phyloP scores from a whole-genome alignment of 2,888 invertebrate genomes.

The Coremacera marginata region DNA sequence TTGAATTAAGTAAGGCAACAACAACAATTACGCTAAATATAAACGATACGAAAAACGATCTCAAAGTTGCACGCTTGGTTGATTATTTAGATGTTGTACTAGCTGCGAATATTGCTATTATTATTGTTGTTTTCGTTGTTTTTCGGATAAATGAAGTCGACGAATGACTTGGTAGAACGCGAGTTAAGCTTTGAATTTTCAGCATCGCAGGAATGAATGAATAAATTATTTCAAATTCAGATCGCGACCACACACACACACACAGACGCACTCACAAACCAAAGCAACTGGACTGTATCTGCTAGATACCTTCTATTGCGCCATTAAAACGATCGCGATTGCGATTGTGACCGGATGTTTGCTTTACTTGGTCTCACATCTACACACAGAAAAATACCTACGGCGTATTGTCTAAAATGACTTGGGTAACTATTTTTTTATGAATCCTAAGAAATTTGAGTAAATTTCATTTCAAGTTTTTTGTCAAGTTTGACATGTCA shows the following conservation, averaged over 20 bases:
- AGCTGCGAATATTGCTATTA: constrained; percentile 47
- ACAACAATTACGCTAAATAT: not conserved
- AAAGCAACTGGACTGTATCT: constrained; percentile 16
- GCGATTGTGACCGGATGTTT: constrained; percentile 26
- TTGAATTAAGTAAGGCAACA: not conserved
- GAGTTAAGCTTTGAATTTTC: constrained; percentile 10
- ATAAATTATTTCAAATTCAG: constrained; percentile 4
- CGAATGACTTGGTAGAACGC: constrained; percentile 65
- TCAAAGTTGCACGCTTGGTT: constrained; percentile 61
- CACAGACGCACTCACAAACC: constrained; percentile 24
- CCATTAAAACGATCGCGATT: constrained; percentile 3
- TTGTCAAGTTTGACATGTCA: too few species aligned
- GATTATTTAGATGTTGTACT: constrained; percentile 56
- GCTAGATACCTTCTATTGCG: constrained; percentile 12
- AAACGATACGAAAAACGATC: constrained; percentile 43
- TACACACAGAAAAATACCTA: too few species aligned
- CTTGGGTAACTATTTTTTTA: too few species aligned
- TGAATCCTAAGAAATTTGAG: too few species aligned
- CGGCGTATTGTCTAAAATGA: too few species aligned
- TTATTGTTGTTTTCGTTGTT: constrained; percentile 41
- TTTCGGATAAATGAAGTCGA: constrained; percentile 61
- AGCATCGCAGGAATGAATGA: not conserved
- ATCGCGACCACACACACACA: constrained; percentile 25
- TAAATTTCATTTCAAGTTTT: too few species aligned
- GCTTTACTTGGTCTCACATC: not conserved